Evolutionary conservation across 2,888 invertebrate genomes (phyloP), one percentile per base, ranked within the genome.

Genomic region (Lydus trimaculatus): DNA sequence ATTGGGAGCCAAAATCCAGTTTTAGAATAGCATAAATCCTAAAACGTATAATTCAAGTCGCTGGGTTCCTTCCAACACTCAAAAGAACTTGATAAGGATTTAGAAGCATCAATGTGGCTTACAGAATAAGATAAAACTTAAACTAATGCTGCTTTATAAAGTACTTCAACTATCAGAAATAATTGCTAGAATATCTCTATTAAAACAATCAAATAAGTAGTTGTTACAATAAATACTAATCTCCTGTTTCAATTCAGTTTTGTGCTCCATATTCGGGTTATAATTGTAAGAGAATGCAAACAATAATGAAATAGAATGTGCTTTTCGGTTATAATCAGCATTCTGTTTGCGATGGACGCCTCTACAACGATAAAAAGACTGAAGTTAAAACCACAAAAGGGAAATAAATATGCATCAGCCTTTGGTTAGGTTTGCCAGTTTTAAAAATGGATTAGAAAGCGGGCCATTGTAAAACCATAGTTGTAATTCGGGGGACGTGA

Each of bases 361-460:
- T 72, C 70, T 70, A 67, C 72, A 71, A 74, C 75, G 72, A 73
- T 77, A 78, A 79, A 76, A 76, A 76, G 72, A 65, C 69, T 43
- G 25, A 66, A 69, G 66, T 73, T 73, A 72, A 72, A 73, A 63
- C 74, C 74, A 67, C 75, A 74, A 76, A 77, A 76, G 75, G 71
- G 74, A 74, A 75, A 76, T 78, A 78, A 78, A 78, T 78, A 77
- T 77, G 76, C 78, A 78, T 78, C 75, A 77, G 72, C 73, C 73
- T 73, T 72, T 73, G 72, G 73, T 74, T 73, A 72, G 75, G 66
- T 72, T 61, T 72, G 72, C 75, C 72, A 75, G 75, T 77, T 79
- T 56, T 79, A 80, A 79, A 80, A 80, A 80, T 77, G 77, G 79
- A 78, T 77, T 78, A 78, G 74, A 76, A 77, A 72, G 76, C 72